Percentiles rank a stretch among this genome's conserved stretches.
phyloP scores from a whole-genome alignment of 2,888 invertebrate species.

The Oxytorus armatus region DNA sequence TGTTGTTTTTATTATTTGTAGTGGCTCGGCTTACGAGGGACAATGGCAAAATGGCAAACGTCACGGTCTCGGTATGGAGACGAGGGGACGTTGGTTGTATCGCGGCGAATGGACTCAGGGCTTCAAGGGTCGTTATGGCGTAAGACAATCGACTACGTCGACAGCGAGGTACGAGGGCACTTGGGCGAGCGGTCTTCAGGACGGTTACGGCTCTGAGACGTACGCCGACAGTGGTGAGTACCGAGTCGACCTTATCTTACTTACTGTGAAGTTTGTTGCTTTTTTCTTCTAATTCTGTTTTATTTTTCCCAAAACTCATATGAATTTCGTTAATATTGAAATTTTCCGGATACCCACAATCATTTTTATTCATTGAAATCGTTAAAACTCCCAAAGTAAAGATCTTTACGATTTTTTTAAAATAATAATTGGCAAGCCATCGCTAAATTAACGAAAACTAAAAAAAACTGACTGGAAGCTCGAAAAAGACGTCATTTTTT shows the following conservation, averaged over 20 bases:
- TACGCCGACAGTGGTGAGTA: constrained; percentile 99
- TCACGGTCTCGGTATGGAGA: constrained; percentile 98
- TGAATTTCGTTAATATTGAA: constrained; percentile 22
- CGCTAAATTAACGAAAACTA: background rate
- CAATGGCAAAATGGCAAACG: constrained; percentile 99
- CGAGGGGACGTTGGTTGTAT: constrained; percentile 98
- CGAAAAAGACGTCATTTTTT: background rate
- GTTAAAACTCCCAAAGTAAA: too few relatives aligned
- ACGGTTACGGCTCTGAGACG: constrained; percentile 99
- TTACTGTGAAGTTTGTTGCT: background rate
- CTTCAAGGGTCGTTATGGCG: constrained; percentile 99
- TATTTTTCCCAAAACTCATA: background rate
- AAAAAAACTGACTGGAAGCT: background rate
- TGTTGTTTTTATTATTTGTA: constrained; percentile 80
- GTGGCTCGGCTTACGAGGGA: constrained; percentile 98
- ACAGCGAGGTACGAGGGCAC: constrained; percentile 99
- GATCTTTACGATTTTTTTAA: background rate
- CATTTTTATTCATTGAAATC: too few relatives aligned
- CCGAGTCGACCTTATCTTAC: constrained; percentile 3
- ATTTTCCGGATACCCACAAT: constrained; percentile 3
- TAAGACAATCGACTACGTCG: constrained; percentile 97
- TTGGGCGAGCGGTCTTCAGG: constrained; percentile 99
- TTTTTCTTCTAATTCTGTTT: background rate
- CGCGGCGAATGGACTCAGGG: constrained; percentile 99
- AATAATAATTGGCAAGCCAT: too few relatives aligned